Evolutionary conservation across 2,113 vertebrate species (phyloP).

Genomic region (Verasper variegatus): DNA sequence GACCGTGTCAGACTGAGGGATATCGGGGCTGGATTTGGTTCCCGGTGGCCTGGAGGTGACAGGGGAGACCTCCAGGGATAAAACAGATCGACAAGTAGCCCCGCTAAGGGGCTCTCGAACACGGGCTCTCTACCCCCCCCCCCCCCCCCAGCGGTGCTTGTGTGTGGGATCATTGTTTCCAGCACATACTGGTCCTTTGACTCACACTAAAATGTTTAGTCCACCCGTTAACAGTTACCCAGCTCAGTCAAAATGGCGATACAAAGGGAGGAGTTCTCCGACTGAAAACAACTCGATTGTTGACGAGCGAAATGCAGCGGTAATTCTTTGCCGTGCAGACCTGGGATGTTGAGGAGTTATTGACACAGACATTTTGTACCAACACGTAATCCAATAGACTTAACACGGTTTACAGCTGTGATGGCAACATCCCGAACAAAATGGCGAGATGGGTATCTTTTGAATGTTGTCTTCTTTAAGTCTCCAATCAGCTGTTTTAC

Average conservation of each 20-base stretch:
- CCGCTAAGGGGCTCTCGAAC: fast-evolving
- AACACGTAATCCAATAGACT: neutral
- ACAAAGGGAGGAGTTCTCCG: conserved; percentile 76
- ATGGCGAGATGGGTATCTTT: conserved; percentile 74
- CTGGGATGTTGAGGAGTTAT: neutral
- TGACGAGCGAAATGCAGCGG: conserved; percentile 9
- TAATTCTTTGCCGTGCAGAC: neutral
- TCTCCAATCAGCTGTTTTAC: neutral
- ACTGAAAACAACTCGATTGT: conserved; percentile 68
- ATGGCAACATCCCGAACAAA: conserved; percentile 63
- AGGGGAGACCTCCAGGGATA: neutral
- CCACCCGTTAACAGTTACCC: conserved; percentile 31
- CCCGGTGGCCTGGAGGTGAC: conserved; percentile 37
- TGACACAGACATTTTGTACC: neutral
- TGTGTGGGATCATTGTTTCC: neutral
- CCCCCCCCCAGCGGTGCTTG: neutral
- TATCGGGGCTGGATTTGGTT: conserved; percentile 10
- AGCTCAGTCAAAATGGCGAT: conserved; percentile 83
- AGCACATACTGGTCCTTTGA: neutral
- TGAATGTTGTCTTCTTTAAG: conserved; percentile 28
- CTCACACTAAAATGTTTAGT: conserved; percentile 47
- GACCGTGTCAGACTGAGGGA: conserved; percentile 48
- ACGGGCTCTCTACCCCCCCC: no score
- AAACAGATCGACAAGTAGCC: neutral
- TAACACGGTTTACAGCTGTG: neutral